phyloP scores from a whole-genome alignment of 2,113 vertebrate species.

The Peromyscus leucopus region DNA sequence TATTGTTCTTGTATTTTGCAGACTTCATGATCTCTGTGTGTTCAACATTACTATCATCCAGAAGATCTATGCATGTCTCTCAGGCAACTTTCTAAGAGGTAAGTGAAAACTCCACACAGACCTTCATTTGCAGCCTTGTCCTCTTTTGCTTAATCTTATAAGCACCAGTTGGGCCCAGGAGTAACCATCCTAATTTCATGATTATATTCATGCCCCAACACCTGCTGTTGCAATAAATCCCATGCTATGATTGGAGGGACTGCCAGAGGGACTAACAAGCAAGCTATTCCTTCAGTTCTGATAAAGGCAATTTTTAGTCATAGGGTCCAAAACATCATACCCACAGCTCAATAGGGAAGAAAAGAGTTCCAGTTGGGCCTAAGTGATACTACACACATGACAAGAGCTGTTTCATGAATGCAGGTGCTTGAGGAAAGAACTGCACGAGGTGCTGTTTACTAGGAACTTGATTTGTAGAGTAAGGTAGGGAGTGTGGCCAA shows the following conservation, averaged over 20 bases:
- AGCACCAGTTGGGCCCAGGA: neutral
- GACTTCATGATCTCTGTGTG: neutral
- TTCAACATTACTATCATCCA: neutral
- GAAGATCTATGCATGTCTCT: neutral
- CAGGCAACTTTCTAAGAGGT: neutral
- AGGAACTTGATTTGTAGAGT: neutral
- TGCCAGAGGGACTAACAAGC: neutral
- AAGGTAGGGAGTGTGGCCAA: neutral
- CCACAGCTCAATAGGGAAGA: neutral
- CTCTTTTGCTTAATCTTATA: constrained; percentile 7
- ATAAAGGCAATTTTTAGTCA: neutral
- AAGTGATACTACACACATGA: neutral
- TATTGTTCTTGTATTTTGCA: neutral
- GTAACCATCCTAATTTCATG: neutral
- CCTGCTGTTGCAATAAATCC: neutral
- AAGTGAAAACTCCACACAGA: neutral
- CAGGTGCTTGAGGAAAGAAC: neutral
- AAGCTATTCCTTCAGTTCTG: neutral
- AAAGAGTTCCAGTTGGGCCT: neutral
- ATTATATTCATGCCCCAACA: neutral
- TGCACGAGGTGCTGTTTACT: neutral
- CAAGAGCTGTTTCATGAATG: neutral
- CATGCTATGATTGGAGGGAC: neutral
- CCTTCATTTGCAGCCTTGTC: neutral
- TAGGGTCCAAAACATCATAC: neutral